These are phyloP conservation scores for Fistularia tabacaria DNA, from an alignment of 2,797 vertebrate genomes.

Conservation along the genomic window DNA sequence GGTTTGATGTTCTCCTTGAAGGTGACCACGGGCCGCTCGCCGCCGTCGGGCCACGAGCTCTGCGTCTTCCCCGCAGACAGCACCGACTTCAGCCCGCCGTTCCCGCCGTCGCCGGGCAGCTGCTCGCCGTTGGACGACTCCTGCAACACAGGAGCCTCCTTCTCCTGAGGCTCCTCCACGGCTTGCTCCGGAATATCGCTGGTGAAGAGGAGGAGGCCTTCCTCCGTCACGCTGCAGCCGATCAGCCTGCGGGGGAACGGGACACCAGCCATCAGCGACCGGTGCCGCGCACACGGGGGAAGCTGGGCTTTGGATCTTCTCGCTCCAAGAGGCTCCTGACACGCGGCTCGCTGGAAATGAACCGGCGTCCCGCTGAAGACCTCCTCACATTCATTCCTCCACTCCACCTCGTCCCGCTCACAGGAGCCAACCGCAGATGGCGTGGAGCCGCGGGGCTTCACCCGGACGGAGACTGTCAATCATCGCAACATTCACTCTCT, in stretches of 20 bases:
- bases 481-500: too few relatives aligned
- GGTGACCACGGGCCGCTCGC: constrained; percentile 90
- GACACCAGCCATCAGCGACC: background rate
- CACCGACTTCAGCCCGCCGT: constrained; percentile 87
- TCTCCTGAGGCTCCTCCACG: constrained; percentile 86
- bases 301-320: too few relatives aligned
- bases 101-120: constrained; percentile 34
- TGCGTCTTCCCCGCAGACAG: constrained; percentile 85
- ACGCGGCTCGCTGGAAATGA: too few relatives aligned
- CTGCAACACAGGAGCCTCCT: constrained; percentile 84
- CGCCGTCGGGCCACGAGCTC: constrained; percentile 79
- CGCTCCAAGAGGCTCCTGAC: too few relatives aligned
- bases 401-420: too few relatives aligned
- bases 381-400: too few relatives aligned
- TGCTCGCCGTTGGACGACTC: constrained; percentile 84
- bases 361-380: too few relatives aligned
- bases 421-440: too few relatives aligned
- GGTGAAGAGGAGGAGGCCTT: constrained; percentile 88
- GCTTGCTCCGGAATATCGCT: constrained; percentile 90
- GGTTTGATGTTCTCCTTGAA: constrained; percentile 99
- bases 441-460: too few relatives aligned
- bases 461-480: too few relatives aligned
- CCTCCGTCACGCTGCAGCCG: constrained; percentile 81
- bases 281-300: too few relatives aligned
- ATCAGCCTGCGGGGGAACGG: constrained; percentile 78